Percentiles rank a stretch among this genome's conserved stretches.
These are phyloP conservation scores for Phoebastria nigripes DNA, from an alignment of 2,797 vertebrate species.

Conservation along the genomic window DNA sequence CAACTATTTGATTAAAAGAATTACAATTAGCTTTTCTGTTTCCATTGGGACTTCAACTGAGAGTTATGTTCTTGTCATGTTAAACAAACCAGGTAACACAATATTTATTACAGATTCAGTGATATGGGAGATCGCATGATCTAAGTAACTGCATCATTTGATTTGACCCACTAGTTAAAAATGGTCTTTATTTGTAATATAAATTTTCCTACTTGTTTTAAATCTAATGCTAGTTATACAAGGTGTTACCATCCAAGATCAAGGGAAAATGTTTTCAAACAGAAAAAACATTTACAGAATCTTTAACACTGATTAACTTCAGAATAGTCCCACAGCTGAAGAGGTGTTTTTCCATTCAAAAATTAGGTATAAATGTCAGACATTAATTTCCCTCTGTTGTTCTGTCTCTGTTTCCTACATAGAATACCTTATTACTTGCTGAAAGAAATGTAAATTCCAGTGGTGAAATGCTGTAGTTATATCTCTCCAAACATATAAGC, in stretches of 20 bases:
- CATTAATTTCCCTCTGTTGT: background rate
- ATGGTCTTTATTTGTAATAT: background rate
- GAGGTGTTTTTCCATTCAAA: background rate
- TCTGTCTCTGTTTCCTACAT: background rate
- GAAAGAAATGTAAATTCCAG: background rate
- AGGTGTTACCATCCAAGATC: background rate
- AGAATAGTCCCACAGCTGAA: background rate
- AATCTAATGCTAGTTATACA: background rate
- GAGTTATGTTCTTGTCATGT: background rate
- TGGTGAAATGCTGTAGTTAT: background rate
- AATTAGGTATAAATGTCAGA: background rate
- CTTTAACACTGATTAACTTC: background rate
- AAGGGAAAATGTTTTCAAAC: background rate
- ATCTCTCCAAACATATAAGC: background rate
- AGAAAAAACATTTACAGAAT: background rate
- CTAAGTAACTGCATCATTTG: background rate
- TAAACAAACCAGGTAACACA: slow-evolving; percentile 5
- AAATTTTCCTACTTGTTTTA: background rate
- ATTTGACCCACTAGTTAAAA: background rate
- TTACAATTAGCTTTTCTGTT: background rate
- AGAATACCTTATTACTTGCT: background rate
- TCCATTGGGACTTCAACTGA: background rate
- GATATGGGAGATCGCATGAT: background rate
- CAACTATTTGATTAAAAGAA: background rate
- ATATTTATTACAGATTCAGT: background rate